phyloP scores from a whole-genome alignment of 2,888 invertebrate genomes.

The Drosophila mercatorum region DNA sequence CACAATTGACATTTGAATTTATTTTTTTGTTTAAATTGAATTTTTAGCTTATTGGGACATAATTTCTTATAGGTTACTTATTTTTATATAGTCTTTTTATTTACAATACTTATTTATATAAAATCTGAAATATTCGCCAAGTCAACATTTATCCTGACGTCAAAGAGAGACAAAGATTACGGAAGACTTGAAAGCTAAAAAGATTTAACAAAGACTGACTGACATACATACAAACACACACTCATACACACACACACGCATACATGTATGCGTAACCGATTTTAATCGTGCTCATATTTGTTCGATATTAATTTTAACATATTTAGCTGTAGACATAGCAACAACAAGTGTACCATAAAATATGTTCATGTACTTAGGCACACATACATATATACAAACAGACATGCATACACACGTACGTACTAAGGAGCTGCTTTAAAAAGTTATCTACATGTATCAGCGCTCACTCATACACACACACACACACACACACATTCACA shows the following conservation, averaged over 20 bases:
- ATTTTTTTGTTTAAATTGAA: background rate
- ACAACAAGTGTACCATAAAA: slow-evolving; percentile 3
- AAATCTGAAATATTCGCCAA: background rate
- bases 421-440: slow-evolving; percentile 5
- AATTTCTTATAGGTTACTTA: background rate
- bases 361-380: slow-evolving; percentile 9
- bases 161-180: slow-evolving; percentile 2
- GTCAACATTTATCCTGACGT: slow-evolving; percentile 4
- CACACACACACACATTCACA: background rate
- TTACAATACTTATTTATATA: no score
- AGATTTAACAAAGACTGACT: slow-evolving; percentile 10
- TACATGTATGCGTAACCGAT: background rate
- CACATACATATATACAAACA: background rate
- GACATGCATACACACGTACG: background rate
- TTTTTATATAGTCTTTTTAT: background rate
- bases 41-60: background rate
- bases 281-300: slow-evolving; percentile 5
- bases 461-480: background rate
- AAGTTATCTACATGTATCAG: slow-evolving; percentile 2
- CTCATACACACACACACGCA: no score
- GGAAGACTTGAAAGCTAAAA: slow-evolving; percentile 3
- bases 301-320: slow-evolving; percentile 8
- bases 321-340: background rate
- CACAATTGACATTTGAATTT: background rate
- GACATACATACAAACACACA: background rate